Conservation (phyloP, 2,797 vertebrate genomes). For the Heliangelus exortis region DNA sequence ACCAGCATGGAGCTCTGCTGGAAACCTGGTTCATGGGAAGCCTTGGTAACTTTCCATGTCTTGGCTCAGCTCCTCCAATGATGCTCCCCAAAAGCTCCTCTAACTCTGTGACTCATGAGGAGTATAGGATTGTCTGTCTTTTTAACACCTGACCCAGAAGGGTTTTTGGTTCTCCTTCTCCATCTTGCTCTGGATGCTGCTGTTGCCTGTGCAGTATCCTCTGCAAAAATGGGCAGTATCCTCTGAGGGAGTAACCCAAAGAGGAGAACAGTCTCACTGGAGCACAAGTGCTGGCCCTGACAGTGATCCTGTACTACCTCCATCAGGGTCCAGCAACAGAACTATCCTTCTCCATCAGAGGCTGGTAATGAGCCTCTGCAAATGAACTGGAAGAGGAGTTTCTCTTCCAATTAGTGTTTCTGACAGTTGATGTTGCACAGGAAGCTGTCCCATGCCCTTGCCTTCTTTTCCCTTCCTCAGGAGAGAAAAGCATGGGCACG, state of each 20-base stretch:
- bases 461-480: constrained; percentile 40
- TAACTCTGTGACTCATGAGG: not conserved
- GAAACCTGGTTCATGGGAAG: constrained; percentile 42
- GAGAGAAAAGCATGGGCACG: constrained; percentile 35
- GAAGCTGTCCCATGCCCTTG: constrained; percentile 53
- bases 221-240: not conserved
- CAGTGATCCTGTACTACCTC: constrained; percentile 66
- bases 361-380: constrained; percentile 52
- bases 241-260: not conserved
- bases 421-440: constrained; percentile 61
- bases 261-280: not conserved
- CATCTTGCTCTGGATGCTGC: constrained; percentile 17
- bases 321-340: constrained; percentile 32
- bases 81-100: not conserved
- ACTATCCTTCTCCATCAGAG: constrained; percentile 48
- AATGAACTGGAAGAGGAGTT: constrained; percentile 66
- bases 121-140: not conserved
- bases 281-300: constrained; percentile 41
- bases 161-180: constrained; percentile 6
- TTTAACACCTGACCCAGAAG: constrained; percentile 17
- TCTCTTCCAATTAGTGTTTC: constrained; percentile 52
- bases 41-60: constrained; percentile 47
- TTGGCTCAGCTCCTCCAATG: constrained; percentile 9
- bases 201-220: not conserved
- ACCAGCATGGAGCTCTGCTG: constrained; percentile 4